Base-by-base conservation (phyloP, 1,140 invertebrate species). In the Asobara japonica region DNA sequence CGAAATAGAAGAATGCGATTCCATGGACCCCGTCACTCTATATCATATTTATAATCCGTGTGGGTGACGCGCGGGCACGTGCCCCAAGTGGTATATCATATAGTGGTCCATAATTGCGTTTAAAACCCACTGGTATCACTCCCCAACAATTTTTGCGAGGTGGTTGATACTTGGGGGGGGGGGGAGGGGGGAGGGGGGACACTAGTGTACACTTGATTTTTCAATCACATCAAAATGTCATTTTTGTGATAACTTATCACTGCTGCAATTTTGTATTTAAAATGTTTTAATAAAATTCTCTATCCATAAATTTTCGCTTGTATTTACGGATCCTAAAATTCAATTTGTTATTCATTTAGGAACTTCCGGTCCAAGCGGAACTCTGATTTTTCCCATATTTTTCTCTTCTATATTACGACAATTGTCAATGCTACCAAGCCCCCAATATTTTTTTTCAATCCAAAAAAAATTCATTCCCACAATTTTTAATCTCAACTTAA, bases 1-100 rank as follows among this genome's bases (percentile, higher is more conserved):
- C 31, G 13, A 22, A 22, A 10, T 3, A 36, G 31, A 13, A 56
- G n/a, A 64, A 70, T 41, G n/a, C n/a, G 61, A 33, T 62, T 62
- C 20, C 36, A 41, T 41, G 36, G 38, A 30, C 41, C 62, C 31
- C 48, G 33, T 31, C 30, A 31, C 31, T 45, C 25, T 70, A 86
- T 85, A 85, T 85, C 83, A 86, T 86, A 86, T 86, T 86, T 84
- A 86, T 87, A 87, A 86, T 87, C 85, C 83, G 79, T 79, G 79
- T 78, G 80, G 80, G 80, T 79, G 81, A 84, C 80, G 82, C 80
- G 76, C 76, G 76, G 81, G 80, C 86, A 87, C 85, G 86, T 87
- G 86, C 79, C 80, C 51, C 69, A 25, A 27, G 20, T 56, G 67
- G 29, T 76, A 71, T 77, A 77, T 79, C 79, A 79, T 71, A 76